Evolutionary conservation across 2,797 vertebrate genomes (phyloP), one percentile per base, ranked within the genome.

Genomic region (Enteromius trimaculatus): DNA sequence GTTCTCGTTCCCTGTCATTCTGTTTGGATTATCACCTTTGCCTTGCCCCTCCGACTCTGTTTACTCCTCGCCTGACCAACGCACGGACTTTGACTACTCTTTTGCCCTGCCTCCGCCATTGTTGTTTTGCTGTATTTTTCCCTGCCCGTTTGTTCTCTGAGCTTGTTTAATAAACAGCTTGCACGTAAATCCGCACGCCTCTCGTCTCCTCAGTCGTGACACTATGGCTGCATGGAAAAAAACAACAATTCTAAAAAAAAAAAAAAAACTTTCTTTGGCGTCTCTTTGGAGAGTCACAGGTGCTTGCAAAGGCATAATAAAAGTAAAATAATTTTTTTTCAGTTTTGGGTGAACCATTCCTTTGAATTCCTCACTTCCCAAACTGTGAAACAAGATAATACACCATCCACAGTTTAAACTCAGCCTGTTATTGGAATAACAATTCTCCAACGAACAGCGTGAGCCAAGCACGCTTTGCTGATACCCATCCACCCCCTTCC

Each of bases 401-500:
- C 29, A 78, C 39, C 39, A 44, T 47, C 34, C 31, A 49, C 51
- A 83, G 53, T 83, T 78, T 70, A 78, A 77, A 77, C 49, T 53
- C 72, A 60, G 44, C n/a, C 72, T 82, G 71, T 77, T 77, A 47
- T 77, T 77, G 72, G 74, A 68, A 68, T 77, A 69, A 69, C 72
- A 77, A 77, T 77, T 55, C 65, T 55, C 34, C 51, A 78, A 78
- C 64, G 58, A 83, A 83, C 53, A 66, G 55, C 69, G 4, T 42
- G 77, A 79, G 81, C 37, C 72, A 31, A 70, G 74, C 42, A 44
- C 7, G 60, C 39, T 86, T 84, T 81, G 77, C 78, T 72, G 82
- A 70, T 83, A 58, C 76, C 72, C 79, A 70, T 75, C 70, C 51
- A 77, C 51, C 62, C 47, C 49, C 70, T 58, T 69, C 19, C 64